These are phyloP conservation scores for Paramacrobiotus metropolitanus DNA, from an alignment of 1,140 invertebrate genomes.

Conservation along the genomic window DNA sequence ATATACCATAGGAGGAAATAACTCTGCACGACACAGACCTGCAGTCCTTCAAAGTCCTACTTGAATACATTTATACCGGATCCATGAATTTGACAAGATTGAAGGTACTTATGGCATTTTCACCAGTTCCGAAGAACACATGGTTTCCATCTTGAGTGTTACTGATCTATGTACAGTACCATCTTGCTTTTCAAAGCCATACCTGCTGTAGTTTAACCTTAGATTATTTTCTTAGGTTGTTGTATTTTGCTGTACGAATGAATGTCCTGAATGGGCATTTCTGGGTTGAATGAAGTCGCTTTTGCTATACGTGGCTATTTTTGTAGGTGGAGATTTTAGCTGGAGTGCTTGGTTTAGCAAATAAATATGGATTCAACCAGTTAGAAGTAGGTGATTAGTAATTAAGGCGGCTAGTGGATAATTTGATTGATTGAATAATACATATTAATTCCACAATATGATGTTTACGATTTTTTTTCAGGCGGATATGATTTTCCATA, in stretches of 20 bases:
- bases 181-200: too few species aligned
- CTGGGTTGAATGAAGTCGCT: background rate
- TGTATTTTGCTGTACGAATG: too few species aligned
- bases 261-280: conserved; percentile 7
- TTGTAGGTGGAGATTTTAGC: background rate
- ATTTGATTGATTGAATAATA: background rate
- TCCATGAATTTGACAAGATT: conserved; percentile 55
- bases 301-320: background rate
- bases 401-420: background rate
- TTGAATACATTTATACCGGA: conserved; percentile 87
- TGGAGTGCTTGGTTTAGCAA: background rate
- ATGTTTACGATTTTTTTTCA: conserved; percentile 15
- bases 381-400: background rate
- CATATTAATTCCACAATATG: background rate
- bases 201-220: too few species aligned
- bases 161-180: conserved; percentile 8
- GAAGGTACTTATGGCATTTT: conserved; percentile 31
- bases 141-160: conserved; percentile 5
- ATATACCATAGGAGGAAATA: conserved; percentile 59
- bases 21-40: conserved; percentile 58
- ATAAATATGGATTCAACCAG: background rate
- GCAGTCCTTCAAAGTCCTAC: conserved; percentile 59
- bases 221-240: conserved; percentile 8
- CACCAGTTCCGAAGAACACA: too few species aligned
- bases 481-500: conserved; percentile 64